Base-by-base conservation (phyloP, 2,797 vertebrate genomes). In the Anomalospiza imberbis region DNA sequence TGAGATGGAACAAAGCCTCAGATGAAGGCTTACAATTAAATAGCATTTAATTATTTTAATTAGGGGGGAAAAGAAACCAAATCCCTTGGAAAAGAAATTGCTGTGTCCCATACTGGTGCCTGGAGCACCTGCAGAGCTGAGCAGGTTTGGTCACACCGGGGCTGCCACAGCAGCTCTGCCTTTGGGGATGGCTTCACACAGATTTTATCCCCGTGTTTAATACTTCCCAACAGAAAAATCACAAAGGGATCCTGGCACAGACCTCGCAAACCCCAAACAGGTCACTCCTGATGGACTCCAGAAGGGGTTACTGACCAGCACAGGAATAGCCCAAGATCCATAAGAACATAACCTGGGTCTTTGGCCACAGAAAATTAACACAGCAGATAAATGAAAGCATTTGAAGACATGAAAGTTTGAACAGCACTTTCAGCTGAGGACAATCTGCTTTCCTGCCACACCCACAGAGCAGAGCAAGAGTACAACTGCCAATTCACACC, bases 41-140 rank as follows among this genome's bases (percentile, higher is more conserved):
- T 91, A 55, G 10, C 44, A 63, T 67, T 94, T 96, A 89, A 95
- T 96, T 95, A 94, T 95, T 92, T 88, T 92, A 95, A 96, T 94
- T 73, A 94, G 21, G 58, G 83, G 76, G 75, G 15, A 53, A 86
- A 94, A 86, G 31, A 93, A 80, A 82, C 70, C 45, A n/a, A 31
- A 82, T 20, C 17, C 91, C 58, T 71, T 10, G 38, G 76, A 34
- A 50, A 79, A 89, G 57, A 53, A 81, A 6, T 75, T 5, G 76
- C 54, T 38, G 5, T 73, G 70, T 89, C 91, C 72, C 51, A 62
- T n/a, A 10, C 26, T 71, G 66, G 80, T 57, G 61, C 53, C 86
- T 45, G 38, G 32, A 96, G 47, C 16, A 89, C 63, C 78, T 82
- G 78, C 78, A 68, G 50, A 50, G 62, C 75, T 47, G 54, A 22